Evolutionary conservation across 2,113 vertebrate species (phyloP).

Genomic region (Daubentonia madagascariensis): DNA sequence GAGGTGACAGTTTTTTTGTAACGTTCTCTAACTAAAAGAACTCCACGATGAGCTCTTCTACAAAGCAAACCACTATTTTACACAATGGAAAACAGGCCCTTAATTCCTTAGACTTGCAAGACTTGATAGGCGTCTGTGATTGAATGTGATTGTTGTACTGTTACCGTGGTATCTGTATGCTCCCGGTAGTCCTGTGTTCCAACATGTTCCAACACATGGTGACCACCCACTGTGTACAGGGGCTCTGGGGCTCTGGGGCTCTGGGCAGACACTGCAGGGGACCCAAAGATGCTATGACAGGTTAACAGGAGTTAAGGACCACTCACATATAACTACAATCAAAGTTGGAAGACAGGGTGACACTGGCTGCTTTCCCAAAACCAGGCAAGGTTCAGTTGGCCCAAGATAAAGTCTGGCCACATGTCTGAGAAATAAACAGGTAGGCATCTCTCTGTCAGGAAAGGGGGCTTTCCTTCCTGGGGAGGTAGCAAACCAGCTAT

Average conservation of each 20-base stretch:
- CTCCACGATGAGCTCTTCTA: neutral
- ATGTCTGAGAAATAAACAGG: neutral
- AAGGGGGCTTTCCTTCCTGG: neutral
- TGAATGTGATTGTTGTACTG: neutral
- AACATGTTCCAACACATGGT: neutral
- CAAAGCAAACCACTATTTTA: neutral
- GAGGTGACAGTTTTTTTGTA: neutral
- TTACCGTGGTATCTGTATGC: fast-evolving
- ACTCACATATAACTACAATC: neutral
- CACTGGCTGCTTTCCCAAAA: neutral
- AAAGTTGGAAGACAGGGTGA: neutral
- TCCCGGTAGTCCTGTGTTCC: neutral
- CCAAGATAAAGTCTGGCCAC: neutral
- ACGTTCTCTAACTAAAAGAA: neutral
- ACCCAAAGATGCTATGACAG: neutral
- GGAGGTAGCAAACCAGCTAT: neutral
- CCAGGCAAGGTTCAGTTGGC: neutral
- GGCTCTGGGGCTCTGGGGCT: neutral
- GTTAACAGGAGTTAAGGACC: neutral
- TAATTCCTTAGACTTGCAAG: neutral
- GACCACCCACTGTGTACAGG: neutral
- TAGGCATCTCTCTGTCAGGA: neutral
- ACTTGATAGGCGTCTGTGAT: neutral
- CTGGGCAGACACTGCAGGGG: neutral
- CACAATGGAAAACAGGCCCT: neutral